Percentiles rank a stretch among this genome's conserved stretches.
Conservation (phyloP, 1,140 invertebrate species). For the Maconellicoccus hirsutus region DNA sequence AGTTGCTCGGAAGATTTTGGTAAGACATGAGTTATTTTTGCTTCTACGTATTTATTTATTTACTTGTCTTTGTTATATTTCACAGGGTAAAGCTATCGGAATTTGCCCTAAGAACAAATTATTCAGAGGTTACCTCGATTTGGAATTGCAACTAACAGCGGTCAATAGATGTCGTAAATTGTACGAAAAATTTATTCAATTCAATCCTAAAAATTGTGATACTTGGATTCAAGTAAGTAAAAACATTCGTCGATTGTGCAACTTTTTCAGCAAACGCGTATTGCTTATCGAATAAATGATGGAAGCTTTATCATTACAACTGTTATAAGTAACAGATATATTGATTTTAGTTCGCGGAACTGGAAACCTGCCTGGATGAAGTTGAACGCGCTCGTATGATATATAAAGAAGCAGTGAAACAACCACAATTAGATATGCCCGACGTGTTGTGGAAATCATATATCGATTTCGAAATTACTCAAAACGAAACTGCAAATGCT, state of each 20-base stretch:
- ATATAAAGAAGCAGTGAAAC: slow-evolving; percentile 86
- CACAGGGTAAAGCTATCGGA: slow-evolving; percentile 74
- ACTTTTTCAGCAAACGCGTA: too few relatives aligned
- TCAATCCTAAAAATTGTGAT: slow-evolving; percentile 91
- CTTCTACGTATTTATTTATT: too few relatives aligned
- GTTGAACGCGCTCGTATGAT: slow-evolving; percentile 82
- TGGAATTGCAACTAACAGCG: slow-evolving; percentile 95
- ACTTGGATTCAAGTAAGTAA: slow-evolving; percentile 82
- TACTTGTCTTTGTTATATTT: slow-evolving; percentile 27
- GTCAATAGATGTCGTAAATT: slow-evolving; percentile 88
- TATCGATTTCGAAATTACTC: slow-evolving; percentile 95
- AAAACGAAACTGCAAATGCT: slow-evolving; percentile 81
- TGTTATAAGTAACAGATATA: too few relatives aligned
- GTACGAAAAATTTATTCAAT: slow-evolving; percentile 95
- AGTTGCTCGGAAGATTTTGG: slow-evolving; percentile 78
- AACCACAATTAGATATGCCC: slow-evolving; percentile 93
- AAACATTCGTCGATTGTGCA: too few relatives aligned
- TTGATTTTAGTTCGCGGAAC: slow-evolving; percentile 68
- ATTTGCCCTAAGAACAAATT: slow-evolving; percentile 96
- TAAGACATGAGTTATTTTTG: slow-evolving; percentile 30
- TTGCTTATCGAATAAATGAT: too few relatives aligned
- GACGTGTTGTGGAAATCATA: slow-evolving; percentile 99
- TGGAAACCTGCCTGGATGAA: slow-evolving; percentile 96
- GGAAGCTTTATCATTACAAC: too few relatives aligned
- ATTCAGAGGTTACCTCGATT: slow-evolving; percentile 93